Base-by-base conservation (phyloP, 37 sponge, comb jelly and placozoan species). In the Ianthella basta region DNA sequence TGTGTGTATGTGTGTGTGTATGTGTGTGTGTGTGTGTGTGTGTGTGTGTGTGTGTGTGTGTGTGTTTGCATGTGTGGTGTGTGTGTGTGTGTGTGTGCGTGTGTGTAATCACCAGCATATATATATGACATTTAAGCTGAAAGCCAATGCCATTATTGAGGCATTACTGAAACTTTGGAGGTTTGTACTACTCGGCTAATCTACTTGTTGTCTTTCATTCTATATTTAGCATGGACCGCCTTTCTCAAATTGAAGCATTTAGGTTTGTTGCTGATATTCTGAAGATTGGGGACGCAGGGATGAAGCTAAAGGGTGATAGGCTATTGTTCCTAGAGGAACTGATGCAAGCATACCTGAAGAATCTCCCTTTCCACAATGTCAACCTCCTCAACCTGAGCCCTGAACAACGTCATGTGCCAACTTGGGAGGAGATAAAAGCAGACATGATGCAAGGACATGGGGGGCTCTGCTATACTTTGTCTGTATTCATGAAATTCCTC, bases 391-490 rank as follows among this genome's bases (percentile, higher is more conserved):
- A 24, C 25, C 14, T 21, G 56, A 55, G 55, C 25, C 73, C 73
- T 0, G 54, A 40, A 8, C 30, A 84, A 15, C 27, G 84, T 40
- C 50, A 82, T 56, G 24, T 65, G 35, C 91, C 87, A 21, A 79
- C 91, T 20, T 30, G 27, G 50, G 35, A 54, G 30, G 87, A 86
- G 32, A 56, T 86, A 30, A 89, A 73, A 53, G 54, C 32, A 0
- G 86, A 59, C 35, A 74, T 87, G 21, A 33, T 87, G 67, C 21
- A 39, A 23, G 86, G 88, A 0, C 15, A 25, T 1, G 92, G 92
- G 54, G 92, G 92, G 2, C 82, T 91, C 18, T 91, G 92, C 83
- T 91, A 88, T 65, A 74, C 88, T 6, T 6, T 85, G 12, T 34
- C 29, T 27, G 54, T 61, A 0, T 91, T 87, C 55, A 81, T 85